Conservation (phyloP, 2,888 invertebrate genomes). For the Phanerotoma sp. region DNA sequence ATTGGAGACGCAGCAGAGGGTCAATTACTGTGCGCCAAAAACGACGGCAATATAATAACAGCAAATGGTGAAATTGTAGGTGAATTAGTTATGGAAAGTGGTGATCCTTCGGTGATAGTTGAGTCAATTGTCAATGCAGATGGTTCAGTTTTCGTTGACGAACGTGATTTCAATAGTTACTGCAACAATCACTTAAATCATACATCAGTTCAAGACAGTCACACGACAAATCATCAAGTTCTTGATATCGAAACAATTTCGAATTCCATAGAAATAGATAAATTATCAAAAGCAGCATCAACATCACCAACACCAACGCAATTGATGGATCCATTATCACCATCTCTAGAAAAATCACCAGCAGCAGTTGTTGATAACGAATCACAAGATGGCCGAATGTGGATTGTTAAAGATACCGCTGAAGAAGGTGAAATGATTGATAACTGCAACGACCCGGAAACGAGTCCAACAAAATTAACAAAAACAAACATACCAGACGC, state of each 20-base stretch:
- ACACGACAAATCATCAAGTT: constrained; percentile 42
- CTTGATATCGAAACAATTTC: constrained; percentile 44
- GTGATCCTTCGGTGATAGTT: constrained; percentile 53
- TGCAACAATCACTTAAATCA: constrained; percentile 45
- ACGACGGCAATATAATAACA: constrained; percentile 45
- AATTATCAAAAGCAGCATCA: constrained; percentile 34
- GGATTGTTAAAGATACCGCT: constrained; percentile 45
- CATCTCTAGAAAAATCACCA: constrained; percentile 33
- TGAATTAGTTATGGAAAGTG: constrained; percentile 52
- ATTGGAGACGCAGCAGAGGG: constrained; percentile 45
- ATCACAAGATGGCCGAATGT: constrained; percentile 42
- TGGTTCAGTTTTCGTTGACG: constrained; percentile 52
- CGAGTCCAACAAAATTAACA: no score
- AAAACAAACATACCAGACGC: no score
- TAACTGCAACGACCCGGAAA: constrained; percentile 41
- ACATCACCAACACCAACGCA: constrained; percentile 32
- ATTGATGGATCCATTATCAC: constrained; percentile 23
- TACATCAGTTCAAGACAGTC: constrained; percentile 37
- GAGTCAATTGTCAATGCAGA: constrained; percentile 53
- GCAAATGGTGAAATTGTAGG: constrained; percentile 50
- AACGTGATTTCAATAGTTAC: constrained; percentile 49
- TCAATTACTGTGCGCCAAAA: constrained; percentile 42
- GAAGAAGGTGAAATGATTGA: constrained; percentile 25
- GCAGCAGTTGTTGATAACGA: constrained; percentile 34
- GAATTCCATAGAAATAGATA: constrained; percentile 36